Evolutionary conservation across 2,113 vertebrate species (phyloP), one percentile per base, ranked within the genome.

Genomic region (Geococcyx californianus): DNA sequence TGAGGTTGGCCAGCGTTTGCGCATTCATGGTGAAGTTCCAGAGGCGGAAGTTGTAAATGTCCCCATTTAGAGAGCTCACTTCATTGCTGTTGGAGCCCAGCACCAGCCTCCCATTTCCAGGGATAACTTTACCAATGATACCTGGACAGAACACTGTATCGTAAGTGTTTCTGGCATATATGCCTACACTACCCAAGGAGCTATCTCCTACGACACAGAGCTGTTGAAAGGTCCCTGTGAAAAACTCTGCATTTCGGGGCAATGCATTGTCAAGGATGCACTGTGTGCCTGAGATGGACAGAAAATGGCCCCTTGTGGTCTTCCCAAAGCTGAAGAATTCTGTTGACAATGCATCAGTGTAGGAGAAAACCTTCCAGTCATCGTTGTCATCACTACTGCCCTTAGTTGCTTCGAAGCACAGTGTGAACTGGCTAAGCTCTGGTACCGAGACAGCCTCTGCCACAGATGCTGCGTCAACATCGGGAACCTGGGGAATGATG

Each of bases 41-140:
- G 96, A 99, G 97, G 47, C 99, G 98, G 87, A 99, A 98, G 97
- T 99, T 99, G 92, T 99, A 99, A 96, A 99, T 97, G 97, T 98
- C 97, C 25, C 99, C 99, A 58, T 97, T 94, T 40, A 99, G 98
- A 93, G 97, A 98, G 31, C 90, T 97, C 29, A 96, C 85, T 90
- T 96, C 97, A 60, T 94, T 92, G 91, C 93, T 95, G 78, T 94
- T 93, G 73, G 98, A 98, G 94, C 99, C 99, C 87, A 99, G 84
- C 28, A 96, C 79, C 83, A 99, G 97, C 36, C 77, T 94, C 34
- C 98, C 99, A 1, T 98, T 98, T 9, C 95, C 95, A 9, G 97
- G 96, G 45, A 99, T 95, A 4, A 96, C 93, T 91, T 89, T 97
- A 38, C 91, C 91, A 5, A 52, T 59, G 18, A 98, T 97, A 52